Base-by-base conservation (phyloP, 2,797 vertebrate genomes). In the Caiman crocodilus region DNA sequence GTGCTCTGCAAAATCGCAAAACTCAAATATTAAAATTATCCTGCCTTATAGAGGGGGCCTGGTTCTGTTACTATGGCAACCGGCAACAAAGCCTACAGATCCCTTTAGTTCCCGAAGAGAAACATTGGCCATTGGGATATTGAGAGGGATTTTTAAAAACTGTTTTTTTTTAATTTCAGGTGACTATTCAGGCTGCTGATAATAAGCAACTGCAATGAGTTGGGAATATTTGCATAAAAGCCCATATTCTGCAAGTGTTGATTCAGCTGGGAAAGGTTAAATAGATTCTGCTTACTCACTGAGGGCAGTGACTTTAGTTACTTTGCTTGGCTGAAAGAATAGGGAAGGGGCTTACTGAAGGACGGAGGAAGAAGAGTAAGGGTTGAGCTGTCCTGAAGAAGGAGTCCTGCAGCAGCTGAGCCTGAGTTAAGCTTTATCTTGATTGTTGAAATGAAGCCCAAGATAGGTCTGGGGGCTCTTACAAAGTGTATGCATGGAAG, bases 31-130 rank as follows among this genome's bases (percentile, higher is more conserved):
- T 88, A 87, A 76, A 75, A 30, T 77, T 56, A 71, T 74, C 32
- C 9, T 4, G 16, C 63, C 56, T 84, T 57, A 69, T 83, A 88
- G 65, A 92, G 55, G 78, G 56, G 88, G 80, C 55, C 50, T 82
- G 59, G 81, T 89, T 91, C 79, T 2, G 61, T 96, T 67, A 21
- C 91, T 89, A 87, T 92, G 90, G 82, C 94, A 93, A 84, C 76
- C 76, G 4, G 32, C n/a, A n/a, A 42, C 59, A 69, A 61, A 64
- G 63, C 74, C 80, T 59, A 11, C 7, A 1, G 76, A 86, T 71
- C 18, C 56, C 82, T 82, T 57, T 16, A 69, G 64, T 75, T 79
- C 79, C 56, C 59, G 55, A 84, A 60, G 80, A 90, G 85, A 85
- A 87, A 88, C 32, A 42, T 50, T 23, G 5, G 35, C 69, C 35